Percentiles rank a stretch among this genome's conserved stretches.
Conservation (phyloP, 2,113 vertebrate genomes). For the Petaurus breviceps region DNA sequence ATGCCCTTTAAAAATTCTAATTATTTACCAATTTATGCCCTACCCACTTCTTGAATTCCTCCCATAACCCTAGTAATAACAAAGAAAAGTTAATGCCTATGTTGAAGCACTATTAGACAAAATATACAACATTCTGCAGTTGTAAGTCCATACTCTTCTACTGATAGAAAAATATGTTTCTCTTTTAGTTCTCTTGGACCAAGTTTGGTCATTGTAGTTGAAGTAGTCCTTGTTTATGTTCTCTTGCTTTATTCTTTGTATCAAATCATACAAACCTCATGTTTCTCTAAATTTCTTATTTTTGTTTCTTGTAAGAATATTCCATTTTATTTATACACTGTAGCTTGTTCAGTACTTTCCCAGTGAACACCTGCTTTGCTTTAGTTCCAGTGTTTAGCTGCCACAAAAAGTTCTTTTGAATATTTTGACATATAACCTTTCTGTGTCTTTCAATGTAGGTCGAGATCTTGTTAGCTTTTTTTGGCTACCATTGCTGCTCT, state of each 20-base stretch:
- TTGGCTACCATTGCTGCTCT: too few species aligned
- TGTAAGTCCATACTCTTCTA: background rate
- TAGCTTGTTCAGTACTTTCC: background rate
- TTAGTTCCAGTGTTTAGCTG: background rate
- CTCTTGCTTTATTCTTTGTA: background rate
- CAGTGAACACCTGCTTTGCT: background rate
- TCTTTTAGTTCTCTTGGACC: background rate
- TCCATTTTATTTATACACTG: background rate
- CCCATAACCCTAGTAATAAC: background rate
- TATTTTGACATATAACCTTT: background rate
- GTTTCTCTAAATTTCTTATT: background rate
- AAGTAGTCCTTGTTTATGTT: background rate
- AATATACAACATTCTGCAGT: background rate
- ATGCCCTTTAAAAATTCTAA: background rate
- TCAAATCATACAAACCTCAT: background rate
- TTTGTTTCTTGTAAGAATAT: background rate
- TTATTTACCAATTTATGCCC: background rate
- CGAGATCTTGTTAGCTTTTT: too few species aligned
- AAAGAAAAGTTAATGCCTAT: background rate
- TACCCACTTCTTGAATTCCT: background rate
- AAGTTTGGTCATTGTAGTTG: background rate
- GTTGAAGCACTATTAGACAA: background rate
- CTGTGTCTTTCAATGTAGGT: background rate
- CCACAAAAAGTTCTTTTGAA: background rate
- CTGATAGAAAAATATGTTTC: background rate